Evolutionary conservation across 2,888 invertebrate genomes (phyloP).

Genomic region (Ectemnius continuus): DNA sequence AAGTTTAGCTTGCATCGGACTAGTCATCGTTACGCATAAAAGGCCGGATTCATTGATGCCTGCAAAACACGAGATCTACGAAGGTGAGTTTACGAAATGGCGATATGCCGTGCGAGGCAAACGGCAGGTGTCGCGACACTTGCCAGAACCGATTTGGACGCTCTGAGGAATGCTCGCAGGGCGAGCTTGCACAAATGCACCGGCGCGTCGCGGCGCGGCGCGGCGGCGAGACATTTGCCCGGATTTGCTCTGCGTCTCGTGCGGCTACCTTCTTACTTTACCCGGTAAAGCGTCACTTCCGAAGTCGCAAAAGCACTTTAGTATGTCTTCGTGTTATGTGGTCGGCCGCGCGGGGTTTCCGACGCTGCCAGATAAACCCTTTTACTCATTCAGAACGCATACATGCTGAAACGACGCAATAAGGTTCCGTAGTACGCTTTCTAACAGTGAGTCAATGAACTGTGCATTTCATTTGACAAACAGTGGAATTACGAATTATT

Average conservation of each 20-base stretch:
- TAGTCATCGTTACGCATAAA: slow-evolving; percentile 1
- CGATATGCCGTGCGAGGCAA: slow-evolving; percentile 64
- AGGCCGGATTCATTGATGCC: slow-evolving; percentile 22
- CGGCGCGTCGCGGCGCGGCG: no score
- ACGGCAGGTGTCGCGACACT: slow-evolving; percentile 47
- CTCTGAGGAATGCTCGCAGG: slow-evolving; percentile 49
- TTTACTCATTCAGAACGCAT: no score
- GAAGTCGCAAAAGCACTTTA: no score
- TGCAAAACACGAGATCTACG: slow-evolving; percentile 32
- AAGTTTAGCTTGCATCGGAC: no score
- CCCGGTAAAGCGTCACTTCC: slow-evolving; percentile 22
- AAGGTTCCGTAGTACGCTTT: no score
- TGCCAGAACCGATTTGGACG: slow-evolving; percentile 63
- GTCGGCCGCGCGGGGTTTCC: no score
- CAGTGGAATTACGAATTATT: no score
- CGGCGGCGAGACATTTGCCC: slow-evolving; percentile 15
- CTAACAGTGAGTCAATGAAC: no score
- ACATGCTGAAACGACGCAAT: no score
- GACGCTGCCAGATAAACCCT: no score
- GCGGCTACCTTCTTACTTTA: slow-evolving; percentile 15
- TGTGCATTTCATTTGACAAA: no score
- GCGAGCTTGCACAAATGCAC: slow-evolving; percentile 27
- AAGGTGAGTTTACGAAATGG: slow-evolving; percentile 57
- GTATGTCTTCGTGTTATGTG: no score
- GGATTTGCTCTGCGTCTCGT: slow-evolving; percentile 15